Evolutionary conservation across 2,888 invertebrate genomes (phyloP), one percentile per base, ranked within the genome.

Genomic region (Aphrophora alni): DNA sequence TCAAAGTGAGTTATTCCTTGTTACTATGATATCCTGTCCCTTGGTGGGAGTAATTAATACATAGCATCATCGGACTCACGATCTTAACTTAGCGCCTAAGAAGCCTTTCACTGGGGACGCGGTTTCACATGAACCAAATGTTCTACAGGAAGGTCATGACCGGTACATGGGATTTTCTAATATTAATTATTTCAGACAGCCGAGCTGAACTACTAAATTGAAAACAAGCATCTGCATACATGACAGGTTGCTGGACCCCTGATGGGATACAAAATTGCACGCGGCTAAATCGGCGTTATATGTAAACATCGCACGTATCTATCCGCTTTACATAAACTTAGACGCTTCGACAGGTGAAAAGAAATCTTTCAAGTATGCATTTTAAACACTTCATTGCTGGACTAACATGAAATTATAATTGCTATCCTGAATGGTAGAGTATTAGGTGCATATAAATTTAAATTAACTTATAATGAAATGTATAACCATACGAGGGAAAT

Each of bases 301-400:
- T 59, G 59, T 59, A 59, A 59, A 59, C 59, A 59, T 14, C 4
- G 59, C 59, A 59, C 59, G 59, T 59, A 59, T 10, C 12, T 44
- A 44, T 44, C 44, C 44, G 12, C 44, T 44, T 10, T 44, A 44
- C 44, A 44, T 44, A 44, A 44, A 44, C 44, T 14, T 14, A 12
- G 44, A n/a, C 59, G 59, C 59, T 59, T 59, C 59, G 59, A 59
- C 59, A 59, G 59, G 59, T 59, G 59, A 59, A 59, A 59, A 59
- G 59, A 59, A 59, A 59, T 44, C 44, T 44, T 44, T 14, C 12
- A n/a, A 14, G 8, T 14, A 14, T 14, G 8, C 44, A 44, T 14
- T n/a, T n/a, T n/a, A 33, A 33, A 33, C 33, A 33, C 33, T 33
- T 33, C 33, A 33, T 33, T 33, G 33, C 33, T 21, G 21, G 21